Conservation (phyloP, 92 coral and sea anemone genomes). For the Desmophyllum pertusum region DNA sequence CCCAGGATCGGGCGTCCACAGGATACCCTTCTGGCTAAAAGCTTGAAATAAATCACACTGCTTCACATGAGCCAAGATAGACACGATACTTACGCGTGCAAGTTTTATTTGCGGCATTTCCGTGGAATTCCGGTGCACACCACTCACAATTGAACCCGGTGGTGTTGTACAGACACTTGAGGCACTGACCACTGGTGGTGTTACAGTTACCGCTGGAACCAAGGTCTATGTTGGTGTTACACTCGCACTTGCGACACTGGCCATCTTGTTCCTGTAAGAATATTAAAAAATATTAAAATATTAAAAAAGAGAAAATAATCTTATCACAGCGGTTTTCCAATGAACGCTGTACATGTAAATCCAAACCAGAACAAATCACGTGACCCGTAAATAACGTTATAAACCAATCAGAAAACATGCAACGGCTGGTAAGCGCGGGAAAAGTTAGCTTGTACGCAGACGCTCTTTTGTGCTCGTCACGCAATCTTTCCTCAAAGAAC, state of each 20-base stretch:
- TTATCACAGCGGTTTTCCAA: neutral
- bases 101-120: conserved; percentile 77
- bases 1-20: no score
- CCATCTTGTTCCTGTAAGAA: conserved; percentile 60
- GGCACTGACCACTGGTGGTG: conserved; percentile 90
- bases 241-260: conserved; percentile 71
- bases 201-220: conserved; percentile 70
- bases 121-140: conserved; percentile 83
- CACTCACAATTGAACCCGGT: conserved; percentile 83
- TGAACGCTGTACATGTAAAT: neutral
- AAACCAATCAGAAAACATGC: neutral
- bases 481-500: no score
- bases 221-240: conserved; percentile 69
- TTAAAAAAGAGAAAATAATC: neutral
- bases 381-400: neutral
- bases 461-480: no score
- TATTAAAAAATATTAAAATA: neutral
- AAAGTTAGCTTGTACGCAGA: no score
- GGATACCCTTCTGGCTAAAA: no score
- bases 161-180: conserved; percentile 81
- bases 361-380: neutral
- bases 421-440: neutral
- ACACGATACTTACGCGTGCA: conserved; percentile 69
- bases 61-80: neutral
- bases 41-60: neutral